Evolutionary conservation across 2,888 invertebrate species (phyloP), one percentile per base, ranked within the genome.

Genomic region (Protophormia terraenovae): DNA sequence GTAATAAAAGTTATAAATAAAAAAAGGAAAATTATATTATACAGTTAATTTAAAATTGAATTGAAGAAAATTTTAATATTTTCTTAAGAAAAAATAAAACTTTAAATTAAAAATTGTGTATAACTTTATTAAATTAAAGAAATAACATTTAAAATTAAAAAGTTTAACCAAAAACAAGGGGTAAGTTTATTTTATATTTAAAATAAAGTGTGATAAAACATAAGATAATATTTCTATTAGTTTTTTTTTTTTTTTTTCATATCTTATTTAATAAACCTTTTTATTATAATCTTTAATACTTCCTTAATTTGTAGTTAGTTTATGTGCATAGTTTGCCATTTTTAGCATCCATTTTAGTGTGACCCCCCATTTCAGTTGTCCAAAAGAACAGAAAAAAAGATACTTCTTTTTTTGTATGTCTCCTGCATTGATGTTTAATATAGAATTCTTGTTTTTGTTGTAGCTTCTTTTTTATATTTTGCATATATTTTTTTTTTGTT

Each of bases 341-440:
- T 69, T 69, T 83, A 64, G 79, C 78, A 82, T 80, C 45, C 45
- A 71, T 41, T 14, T 24, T 60, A 27, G n/a, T 67, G 14, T 77
- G 47, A 72, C 72, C 83, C 83, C 75, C 72, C 77, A 29, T 78
- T 66, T 60, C 27, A 62, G 45, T 55, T 14, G 12, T 14, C 14
- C 3, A 24, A 32, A 16, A 60, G 7, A 53, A 60, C 19, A 81
- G 29, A 47, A 45, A 64, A 53, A 47, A 14, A 66, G 7, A 41
- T 53, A 50, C 22, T 66, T 75, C 35, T 47, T 76, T 73, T 78
- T 50, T n/a, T n/a, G n/a, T n/a, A n/a, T 69, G 79, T 72, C 84
- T 84, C 84, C 84, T 84, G 84, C 84, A 72, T 41, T 76, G 84
- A 29, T 76, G 58, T 76, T 84, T 80, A 75, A 80, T 78, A 66